Evolutionary conservation across 2,888 invertebrate genomes (phyloP).

Genomic region (Apamea epomidion): DNA sequence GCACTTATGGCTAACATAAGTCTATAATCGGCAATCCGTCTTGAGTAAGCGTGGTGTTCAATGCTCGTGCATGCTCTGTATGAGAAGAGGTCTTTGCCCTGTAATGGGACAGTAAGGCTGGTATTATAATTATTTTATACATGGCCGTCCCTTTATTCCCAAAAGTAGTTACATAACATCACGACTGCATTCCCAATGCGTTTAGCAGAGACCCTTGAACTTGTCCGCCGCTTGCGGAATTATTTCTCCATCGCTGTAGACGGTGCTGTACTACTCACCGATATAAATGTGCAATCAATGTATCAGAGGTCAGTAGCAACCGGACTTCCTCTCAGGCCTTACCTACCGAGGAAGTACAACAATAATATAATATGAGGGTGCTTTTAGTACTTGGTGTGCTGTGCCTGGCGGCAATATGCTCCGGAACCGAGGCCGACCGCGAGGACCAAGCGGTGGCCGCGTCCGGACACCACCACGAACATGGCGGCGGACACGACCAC

Average conservation of each 20-base stretch:
- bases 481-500: conserved; percentile 92
- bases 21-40: not conserved
- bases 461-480: conserved; percentile 88
- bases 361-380: conserved; percentile 78
- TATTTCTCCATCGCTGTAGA: conserved; percentile 82
- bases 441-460: conserved; percentile 88
- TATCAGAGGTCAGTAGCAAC: conserved; percentile 65
- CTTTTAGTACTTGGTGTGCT: conserved; percentile 80
- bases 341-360: conserved; percentile 61
- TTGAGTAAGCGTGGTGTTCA: not conserved
- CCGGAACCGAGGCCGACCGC: conserved; percentile 75
- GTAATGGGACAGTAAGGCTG: not conserved
- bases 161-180: not conserved
- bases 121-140: not conserved
- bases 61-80: not conserved
- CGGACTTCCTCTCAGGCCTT: conserved; percentile 66
- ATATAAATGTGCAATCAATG: conserved; percentile 84
- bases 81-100: not conserved
- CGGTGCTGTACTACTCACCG: conserved; percentile 75
- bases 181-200: not conserved
- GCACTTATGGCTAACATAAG: not conserved
- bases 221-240: conserved; percentile 80
- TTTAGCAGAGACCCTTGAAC: not conserved
- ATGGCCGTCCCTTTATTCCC: not conserved
- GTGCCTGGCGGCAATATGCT: conserved; percentile 82